These are phyloP conservation scores for Enteromius mattozi DNA, from an alignment of 2,797 vertebrate species.

Conservation along the genomic window DNA sequence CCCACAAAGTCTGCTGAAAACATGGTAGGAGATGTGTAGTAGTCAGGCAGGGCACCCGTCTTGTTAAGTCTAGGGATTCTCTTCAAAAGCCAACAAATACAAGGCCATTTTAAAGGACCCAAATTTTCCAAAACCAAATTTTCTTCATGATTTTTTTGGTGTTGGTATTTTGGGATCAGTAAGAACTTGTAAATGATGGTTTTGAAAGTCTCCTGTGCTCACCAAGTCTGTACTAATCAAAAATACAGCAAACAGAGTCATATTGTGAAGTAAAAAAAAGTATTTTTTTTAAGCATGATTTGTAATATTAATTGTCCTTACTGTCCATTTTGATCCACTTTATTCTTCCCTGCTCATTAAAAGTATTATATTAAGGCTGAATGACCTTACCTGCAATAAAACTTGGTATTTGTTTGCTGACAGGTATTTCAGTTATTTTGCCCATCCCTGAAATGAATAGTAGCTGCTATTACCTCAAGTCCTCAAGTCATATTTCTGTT, in stretches of 20 bases:
- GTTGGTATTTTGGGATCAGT: neutral
- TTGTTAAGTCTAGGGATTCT: constrained; percentile 10
- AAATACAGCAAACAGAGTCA: neutral
- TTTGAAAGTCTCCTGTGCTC: neutral
- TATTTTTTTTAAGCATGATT: neutral
- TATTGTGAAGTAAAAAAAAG: neutral
- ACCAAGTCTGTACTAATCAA: neutral
- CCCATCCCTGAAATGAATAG: neutral
- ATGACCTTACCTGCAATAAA: neutral
- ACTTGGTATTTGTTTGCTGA: neutral
- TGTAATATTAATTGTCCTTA: neutral
- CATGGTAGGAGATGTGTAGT: constrained; percentile 4
- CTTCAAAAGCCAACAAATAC: neutral
- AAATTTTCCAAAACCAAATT: neutral
- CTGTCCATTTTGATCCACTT: neutral
- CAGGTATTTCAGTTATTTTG: constrained; percentile 11
- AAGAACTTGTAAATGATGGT: neutral
- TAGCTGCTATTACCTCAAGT: neutral
- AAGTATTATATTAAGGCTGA: neutral
- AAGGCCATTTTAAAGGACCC: constrained; percentile 7
- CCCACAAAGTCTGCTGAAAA: constrained; percentile 11
- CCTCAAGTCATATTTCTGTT: constrained; percentile 1
- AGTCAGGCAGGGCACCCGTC: neutral
- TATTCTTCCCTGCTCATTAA: neutral
- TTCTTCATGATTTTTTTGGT: neutral